A percentile compares a stretch with the other conserved stretches of the same genome.
phyloP scores from a whole-genome alignment of 1,140 invertebrate species.

The Paracyclopina nana region DNA sequence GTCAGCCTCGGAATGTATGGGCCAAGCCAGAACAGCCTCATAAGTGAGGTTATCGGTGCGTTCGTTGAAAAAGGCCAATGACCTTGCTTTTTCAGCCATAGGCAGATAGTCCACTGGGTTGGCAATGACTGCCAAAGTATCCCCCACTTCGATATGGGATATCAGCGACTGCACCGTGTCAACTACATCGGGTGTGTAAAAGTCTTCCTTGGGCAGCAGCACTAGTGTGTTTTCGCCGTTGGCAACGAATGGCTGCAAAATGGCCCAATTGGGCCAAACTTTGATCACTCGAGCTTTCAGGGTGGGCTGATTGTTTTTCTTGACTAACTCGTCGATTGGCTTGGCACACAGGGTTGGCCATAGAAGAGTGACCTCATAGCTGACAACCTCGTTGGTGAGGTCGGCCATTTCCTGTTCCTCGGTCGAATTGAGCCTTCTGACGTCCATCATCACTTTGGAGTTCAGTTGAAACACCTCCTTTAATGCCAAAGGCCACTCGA shows the following conservation, averaged over 20 bases:
- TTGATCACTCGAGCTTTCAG: not conserved
- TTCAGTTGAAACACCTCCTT: slow-evolving; percentile 10
- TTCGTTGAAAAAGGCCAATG: not conserved
- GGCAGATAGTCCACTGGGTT: not conserved
- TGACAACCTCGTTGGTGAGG: not conserved
- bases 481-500: slow-evolving; percentile 1
- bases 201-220: too few relatives aligned
- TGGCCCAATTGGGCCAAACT: slow-evolving; percentile 3
- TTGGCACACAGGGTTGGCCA: not conserved
- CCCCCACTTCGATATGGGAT: not conserved
- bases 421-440: not conserved
- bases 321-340: not conserved
- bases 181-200: too few relatives aligned
- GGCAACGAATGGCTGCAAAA: too few relatives aligned
- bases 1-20: too few relatives aligned
- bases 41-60: not conserved
- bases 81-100: not conserved
- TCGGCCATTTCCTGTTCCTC: not conserved
- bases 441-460: slow-evolving; percentile 4
- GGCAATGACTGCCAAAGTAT: not conserved
- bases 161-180: too few relatives aligned
- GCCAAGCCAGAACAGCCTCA: not conserved
- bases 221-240: too few relatives aligned
- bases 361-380: not conserved
- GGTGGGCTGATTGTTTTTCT: not conserved